Percentiles rank a stretch among this genome's conserved stretches.
Evolutionary conservation across 2,113 vertebrate species (phyloP).

Genomic region (Connochaetes taurinus): DNA sequence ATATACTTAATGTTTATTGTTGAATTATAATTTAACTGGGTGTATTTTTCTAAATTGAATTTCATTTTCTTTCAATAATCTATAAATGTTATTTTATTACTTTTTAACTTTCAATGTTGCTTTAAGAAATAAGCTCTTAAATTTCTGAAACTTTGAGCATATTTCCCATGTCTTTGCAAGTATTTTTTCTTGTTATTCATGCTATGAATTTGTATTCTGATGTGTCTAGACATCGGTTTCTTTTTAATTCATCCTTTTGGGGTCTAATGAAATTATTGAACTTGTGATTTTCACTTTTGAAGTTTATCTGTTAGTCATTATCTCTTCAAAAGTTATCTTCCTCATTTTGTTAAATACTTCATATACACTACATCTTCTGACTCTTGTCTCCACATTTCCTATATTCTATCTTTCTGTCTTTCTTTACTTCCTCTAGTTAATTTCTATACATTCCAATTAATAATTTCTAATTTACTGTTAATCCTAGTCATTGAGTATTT

Average conservation of each 20-base stretch:
- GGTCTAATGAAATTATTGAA: background rate
- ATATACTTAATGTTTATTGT: background rate
- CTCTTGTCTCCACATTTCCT: background rate
- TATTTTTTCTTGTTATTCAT: background rate
- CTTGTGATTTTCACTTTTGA: background rate
- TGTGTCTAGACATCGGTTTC: background rate
- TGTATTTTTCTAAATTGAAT: background rate
- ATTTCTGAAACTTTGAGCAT: background rate
- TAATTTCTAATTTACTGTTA: background rate
- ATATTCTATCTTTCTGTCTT: background rate
- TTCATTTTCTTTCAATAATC: background rate
- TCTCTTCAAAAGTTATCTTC: background rate
- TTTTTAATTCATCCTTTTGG: background rate
- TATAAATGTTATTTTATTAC: background rate
- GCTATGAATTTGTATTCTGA: background rate
- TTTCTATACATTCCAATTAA: background rate
- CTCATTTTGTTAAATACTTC: background rate
- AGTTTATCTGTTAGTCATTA: background rate
- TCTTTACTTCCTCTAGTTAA: background rate
- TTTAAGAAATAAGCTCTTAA: background rate
- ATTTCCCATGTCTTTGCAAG: background rate
- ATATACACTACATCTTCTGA: background rate
- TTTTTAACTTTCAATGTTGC: background rate
- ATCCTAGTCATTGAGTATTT: background rate
- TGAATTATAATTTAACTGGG: background rate